Conservation (phyloP, 2,888 invertebrate genomes). For the Stenurella melanura region DNA sequence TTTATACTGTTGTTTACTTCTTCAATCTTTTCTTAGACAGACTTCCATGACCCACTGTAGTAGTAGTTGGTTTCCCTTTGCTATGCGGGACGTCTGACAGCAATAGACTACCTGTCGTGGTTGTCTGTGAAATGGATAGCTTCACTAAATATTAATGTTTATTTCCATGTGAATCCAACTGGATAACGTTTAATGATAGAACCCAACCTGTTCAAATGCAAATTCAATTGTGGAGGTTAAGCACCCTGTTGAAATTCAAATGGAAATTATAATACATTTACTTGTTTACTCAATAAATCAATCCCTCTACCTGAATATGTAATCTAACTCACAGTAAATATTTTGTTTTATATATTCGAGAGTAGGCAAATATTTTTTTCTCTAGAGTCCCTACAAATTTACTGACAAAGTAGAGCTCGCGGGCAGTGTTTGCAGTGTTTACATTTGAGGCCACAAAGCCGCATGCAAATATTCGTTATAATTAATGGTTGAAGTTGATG, state of each 20-base stretch:
- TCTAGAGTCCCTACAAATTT: constrained; percentile 33
- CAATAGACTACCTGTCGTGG: no score
- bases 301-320: constrained; percentile 10
- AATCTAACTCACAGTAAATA: constrained; percentile 1
- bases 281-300: constrained; percentile 14
- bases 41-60: no score
- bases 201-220: not conserved
- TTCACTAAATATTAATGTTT: no score
- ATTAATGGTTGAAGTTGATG: constrained; percentile 40
- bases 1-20: no score
- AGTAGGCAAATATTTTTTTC: constrained; percentile 22
- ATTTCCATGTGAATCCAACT: not conserved
- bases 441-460: constrained; percentile 37
- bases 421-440: constrained; percentile 35
- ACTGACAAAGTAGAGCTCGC: constrained; percentile 36
- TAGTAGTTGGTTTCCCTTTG: no score
- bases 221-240: not conserved
- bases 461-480: constrained; percentile 43
- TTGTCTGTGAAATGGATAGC: no score
- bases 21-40: no score
- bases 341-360: constrained; percentile 14
- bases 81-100: no score
- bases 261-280: not conserved
- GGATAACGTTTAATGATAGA: not conserved
- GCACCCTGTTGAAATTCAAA: not conserved